A percentile compares a stretch with the other conserved stretches of the same genome.
phyloP scores from a whole-genome alignment of 2,113 vertebrate genomes.

The Trogon surrucura region DNA sequence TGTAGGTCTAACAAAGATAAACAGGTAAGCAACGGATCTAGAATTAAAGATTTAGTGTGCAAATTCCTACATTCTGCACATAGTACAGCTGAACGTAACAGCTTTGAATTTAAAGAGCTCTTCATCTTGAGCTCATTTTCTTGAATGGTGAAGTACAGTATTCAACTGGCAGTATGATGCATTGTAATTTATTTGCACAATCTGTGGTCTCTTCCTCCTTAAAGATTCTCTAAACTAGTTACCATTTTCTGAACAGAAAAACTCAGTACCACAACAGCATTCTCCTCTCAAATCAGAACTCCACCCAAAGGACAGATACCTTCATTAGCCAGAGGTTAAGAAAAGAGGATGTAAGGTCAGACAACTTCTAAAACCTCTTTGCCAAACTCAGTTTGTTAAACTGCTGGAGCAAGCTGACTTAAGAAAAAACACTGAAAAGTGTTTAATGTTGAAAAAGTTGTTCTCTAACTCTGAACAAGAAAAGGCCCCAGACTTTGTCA shows the following conservation, averaged over 20 bases:
- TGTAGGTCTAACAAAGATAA: neutral
- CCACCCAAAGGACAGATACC: neutral
- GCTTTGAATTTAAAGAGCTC: neutral
- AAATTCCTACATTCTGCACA: neutral
- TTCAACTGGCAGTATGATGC: accelerated
- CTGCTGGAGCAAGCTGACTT: neutral
- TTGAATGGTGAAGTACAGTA: neutral
- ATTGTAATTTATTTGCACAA: neutral
- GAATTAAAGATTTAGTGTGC: neutral
- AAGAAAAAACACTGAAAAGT: neutral
- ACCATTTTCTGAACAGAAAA: neutral
- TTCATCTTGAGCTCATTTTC: neutral
- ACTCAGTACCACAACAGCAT: neutral
- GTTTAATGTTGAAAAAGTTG: neutral
- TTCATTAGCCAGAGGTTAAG: neutral
- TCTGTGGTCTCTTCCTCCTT: neutral
- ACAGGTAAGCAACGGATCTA: neutral
- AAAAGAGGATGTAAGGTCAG: neutral
- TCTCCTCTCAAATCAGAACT: neutral
- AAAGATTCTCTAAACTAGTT: neutral
- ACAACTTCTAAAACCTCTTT: neutral
- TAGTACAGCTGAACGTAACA: neutral
- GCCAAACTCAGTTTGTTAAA: neutral
- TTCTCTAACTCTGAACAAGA: neutral
- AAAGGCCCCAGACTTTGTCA: neutral